phyloP scores from a whole-genome alignment of 92 coral and sea anemone species.

The Actinostola sp. region DNA sequence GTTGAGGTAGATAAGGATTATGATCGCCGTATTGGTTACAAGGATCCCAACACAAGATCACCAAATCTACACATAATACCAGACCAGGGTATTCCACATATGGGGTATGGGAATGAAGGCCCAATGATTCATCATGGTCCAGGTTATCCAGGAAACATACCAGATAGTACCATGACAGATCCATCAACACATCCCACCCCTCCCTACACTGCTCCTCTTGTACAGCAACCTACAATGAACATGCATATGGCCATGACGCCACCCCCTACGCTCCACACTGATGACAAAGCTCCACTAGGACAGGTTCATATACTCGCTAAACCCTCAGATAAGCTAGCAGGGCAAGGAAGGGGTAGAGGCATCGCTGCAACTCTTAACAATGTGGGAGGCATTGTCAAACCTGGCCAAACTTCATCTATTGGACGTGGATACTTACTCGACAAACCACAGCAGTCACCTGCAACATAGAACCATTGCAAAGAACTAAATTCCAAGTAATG shows the following conservation, averaged over 20 bases:
- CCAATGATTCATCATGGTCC: conserved; percentile 65
- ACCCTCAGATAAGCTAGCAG: conserved; percentile 70
- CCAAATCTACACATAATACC: conserved; percentile 13
- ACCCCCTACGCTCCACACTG: conserved; percentile 9
- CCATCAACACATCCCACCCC: conserved; percentile 15
- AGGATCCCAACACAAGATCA: conserved; percentile 42
- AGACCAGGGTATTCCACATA: conserved; percentile 20
- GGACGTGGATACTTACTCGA: conserved; percentile 97
- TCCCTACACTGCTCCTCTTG: conserved; percentile 32
- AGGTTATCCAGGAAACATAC: conserved; percentile 72
- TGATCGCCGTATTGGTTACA: conserved; percentile 87
- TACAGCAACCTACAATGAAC: conserved; percentile 45
- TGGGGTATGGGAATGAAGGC: conserved; percentile 55
- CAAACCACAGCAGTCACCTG: conserved; percentile 59
- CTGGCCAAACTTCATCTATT: conserved; percentile 17
- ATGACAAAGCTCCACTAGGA: conserved; percentile 31
- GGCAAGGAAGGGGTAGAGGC: conserved; percentile 83
- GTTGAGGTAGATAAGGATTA: conserved; percentile 89
- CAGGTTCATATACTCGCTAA: conserved; percentile 62
- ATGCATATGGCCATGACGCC: conserved; percentile 27
- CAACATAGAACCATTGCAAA: not conserved
- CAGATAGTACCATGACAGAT: conserved; percentile 26
- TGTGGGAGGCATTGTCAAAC: conserved; percentile 19
- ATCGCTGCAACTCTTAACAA: conserved; percentile 47
- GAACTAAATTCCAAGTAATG: too few relatives aligned